Percentiles rank a stretch among this genome's conserved stretches.
Evolutionary conservation across 2,113 vertebrate species (phyloP).

Genomic region (Lagopus muta): DNA sequence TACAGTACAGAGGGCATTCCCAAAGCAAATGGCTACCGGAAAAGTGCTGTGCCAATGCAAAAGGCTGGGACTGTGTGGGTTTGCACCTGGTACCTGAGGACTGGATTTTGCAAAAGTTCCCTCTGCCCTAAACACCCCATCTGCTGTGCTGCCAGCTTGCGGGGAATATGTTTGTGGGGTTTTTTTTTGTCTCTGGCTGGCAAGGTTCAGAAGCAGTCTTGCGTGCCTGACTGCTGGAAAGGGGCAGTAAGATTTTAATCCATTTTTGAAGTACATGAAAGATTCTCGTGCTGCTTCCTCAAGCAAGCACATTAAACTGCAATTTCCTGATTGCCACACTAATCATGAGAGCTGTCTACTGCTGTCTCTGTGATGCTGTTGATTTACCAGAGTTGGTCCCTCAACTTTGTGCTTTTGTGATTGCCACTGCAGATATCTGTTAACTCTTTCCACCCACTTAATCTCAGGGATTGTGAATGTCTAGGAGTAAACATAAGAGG

Average conservation of each 20-base stretch:
- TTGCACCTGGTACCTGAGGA: not conserved
- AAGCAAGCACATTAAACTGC: conserved; percentile 66
- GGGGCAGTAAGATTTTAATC: conserved; percentile 47
- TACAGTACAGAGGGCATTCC: not conserved
- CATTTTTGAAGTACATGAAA: conserved; percentile 53
- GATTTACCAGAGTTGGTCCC: conserved; percentile 51
- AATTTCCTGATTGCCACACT: conserved; percentile 64
- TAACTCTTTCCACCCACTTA: conserved; percentile 52
- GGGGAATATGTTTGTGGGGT: not conserved
- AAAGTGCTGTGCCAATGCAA: not conserved
- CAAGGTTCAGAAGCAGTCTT: conserved; percentile 27
- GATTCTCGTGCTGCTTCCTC: conserved; percentile 64
- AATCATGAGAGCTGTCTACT: conserved; percentile 37
- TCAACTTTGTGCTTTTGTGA: conserved; percentile 41
- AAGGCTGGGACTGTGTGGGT: not conserved
- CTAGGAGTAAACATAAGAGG: not conserved
- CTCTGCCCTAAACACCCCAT: not conserved
- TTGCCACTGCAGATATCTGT: conserved; percentile 37
- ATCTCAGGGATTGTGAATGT: not conserved
- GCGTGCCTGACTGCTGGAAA: conserved; percentile 46
- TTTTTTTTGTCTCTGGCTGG: conserved; percentile 32
- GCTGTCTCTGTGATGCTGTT: conserved; percentile 28
- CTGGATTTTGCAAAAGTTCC: not conserved
- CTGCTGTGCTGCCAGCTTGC: not conserved
- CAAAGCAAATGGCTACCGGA: not conserved